Conservation (phyloP, 2,888 invertebrate species). For the Nomada goodeniana region DNA sequence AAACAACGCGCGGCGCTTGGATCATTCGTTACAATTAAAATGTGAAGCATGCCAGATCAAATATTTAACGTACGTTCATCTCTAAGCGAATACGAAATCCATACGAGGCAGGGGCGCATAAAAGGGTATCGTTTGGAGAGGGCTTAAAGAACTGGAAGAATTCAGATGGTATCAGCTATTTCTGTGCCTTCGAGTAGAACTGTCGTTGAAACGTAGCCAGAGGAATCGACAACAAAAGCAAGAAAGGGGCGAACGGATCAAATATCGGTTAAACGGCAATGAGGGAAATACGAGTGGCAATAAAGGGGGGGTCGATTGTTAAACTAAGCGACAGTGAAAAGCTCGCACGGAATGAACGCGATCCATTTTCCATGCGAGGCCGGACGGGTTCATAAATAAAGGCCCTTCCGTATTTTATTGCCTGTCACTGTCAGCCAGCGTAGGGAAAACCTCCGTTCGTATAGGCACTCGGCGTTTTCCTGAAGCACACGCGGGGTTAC, state of each 20-base stretch:
- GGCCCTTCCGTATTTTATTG: slow-evolving; percentile 29
- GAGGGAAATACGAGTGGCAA: slow-evolving; percentile 34
- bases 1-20: neutral
- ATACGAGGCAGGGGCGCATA: neutral
- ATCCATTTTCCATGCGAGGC: slow-evolving; percentile 36
- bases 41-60: neutral
- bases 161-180: too few relatives aligned
- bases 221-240: neutral
- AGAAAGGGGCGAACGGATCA: neutral
- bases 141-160: too few relatives aligned
- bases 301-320: slow-evolving; percentile 41
- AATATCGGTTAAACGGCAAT: slow-evolving; percentile 12
- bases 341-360: slow-evolving; percentile 26
- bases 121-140: neutral
- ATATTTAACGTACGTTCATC: neutral
- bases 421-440: slow-evolving; percentile 12
- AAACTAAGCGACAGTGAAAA: slow-evolving; percentile 35
- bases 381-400: slow-evolving; percentile 41
- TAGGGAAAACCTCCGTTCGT: neutral
- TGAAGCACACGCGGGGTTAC: neutral
- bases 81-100: neutral
- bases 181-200: neutral
- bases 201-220: neutral
- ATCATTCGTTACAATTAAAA: neutral
- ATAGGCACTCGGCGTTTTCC: slow-evolving; percentile 7